Conservation (phyloP, 2,113 vertebrate species). For the Pomatostomus ruficeps region DNA sequence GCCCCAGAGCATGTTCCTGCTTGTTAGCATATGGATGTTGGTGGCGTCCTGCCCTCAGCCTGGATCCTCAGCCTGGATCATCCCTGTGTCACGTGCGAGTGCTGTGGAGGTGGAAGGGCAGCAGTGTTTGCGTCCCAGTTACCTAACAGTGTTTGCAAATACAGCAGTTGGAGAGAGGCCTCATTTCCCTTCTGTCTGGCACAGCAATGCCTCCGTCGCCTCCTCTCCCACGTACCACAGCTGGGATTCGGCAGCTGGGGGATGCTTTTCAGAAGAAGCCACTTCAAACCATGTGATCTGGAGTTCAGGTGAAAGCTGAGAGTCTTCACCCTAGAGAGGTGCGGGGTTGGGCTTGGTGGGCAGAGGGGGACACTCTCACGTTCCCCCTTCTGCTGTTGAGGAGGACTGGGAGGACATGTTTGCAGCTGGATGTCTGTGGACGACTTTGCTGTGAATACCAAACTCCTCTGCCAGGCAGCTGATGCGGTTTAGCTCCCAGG, state of each 20-base stretch:
- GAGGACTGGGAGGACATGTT: background rate
- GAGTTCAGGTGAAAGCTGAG: background rate
- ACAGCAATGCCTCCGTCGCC: background rate
- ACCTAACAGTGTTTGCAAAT: background rate
- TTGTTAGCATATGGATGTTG: background rate
- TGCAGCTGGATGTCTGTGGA: background rate
- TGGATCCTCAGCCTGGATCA: background rate
- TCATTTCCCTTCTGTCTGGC: background rate
- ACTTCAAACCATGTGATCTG: background rate
- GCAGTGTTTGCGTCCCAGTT: background rate
- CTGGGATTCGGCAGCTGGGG: background rate
- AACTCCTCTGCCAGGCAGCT: background rate
- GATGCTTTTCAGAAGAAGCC: background rate
- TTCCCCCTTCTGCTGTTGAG: background rate
- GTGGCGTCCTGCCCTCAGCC: background rate
- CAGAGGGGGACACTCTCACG: background rate
- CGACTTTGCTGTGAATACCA: accelerated
- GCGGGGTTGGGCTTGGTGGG: background rate
- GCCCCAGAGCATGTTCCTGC: slow-evolving; percentile 1
- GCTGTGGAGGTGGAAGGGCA: background rate
- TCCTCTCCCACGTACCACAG: background rate
- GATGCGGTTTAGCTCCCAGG: background rate
- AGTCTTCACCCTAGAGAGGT: background rate
- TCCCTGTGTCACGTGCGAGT: background rate
- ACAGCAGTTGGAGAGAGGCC: background rate